These are phyloP conservation scores for Zingel zingel DNA, from an alignment of 2,113 vertebrate genomes.

Conservation along the genomic window DNA sequence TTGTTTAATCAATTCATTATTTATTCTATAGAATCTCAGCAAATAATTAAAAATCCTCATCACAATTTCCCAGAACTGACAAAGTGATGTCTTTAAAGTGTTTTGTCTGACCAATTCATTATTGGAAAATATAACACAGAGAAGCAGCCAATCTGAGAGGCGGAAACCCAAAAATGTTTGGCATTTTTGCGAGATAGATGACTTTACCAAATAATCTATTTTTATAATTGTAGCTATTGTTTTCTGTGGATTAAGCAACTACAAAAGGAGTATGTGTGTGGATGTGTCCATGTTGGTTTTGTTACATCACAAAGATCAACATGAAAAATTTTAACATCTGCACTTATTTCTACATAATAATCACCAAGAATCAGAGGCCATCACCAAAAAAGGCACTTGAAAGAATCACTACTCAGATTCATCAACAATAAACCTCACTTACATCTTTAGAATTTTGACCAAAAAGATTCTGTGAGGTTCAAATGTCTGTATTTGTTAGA, in stretches of 20 bases:
- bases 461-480: conserved; percentile 2
- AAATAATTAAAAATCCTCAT: neutral
- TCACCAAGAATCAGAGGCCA: neutral
- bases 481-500: neutral
- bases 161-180: neutral
- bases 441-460: neutral
- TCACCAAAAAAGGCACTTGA: neutral
- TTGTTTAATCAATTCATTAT: neutral
- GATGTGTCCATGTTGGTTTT: neutral
- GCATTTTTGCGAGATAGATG: neutral
- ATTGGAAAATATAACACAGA: neutral
- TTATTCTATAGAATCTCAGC: neutral
- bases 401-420: neutral
- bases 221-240: neutral
- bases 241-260: neutral
- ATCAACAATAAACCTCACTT: neutral
- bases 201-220: neutral
- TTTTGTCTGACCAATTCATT: neutral
- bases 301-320: neutral
- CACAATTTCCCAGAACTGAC: neutral
- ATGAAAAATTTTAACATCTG: neutral
- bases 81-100: neutral
- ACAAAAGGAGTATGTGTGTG: neutral
- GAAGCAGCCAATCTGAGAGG: neutral
- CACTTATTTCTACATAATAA: neutral